Base-by-base conservation (phyloP, 2,888 invertebrate genomes). In the Melipona bicolor region DNA sequence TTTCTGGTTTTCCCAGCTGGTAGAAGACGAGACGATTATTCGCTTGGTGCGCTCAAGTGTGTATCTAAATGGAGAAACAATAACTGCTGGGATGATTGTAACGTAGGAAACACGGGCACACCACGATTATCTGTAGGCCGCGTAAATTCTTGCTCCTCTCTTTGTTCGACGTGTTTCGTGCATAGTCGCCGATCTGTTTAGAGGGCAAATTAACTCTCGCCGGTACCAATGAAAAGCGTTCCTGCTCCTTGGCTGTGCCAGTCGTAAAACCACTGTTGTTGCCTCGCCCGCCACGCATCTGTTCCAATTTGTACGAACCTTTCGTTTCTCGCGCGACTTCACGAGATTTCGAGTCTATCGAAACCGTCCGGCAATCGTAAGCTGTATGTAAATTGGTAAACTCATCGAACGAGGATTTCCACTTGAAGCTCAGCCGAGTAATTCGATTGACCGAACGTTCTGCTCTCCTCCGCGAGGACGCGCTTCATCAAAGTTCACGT, bases 11-110 rank as follows among this genome's bases (percentile, higher is more conserved):
- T 82, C 50, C 17, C 24, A 6, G 61, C 27, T 27, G 27, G 24
- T 17, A 27, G 24, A 9, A 17, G 3, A 27, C 24, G 15, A 59
- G 32, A 50, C 24, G 70, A 74, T 17, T 9, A 50, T 2, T 0
- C 61, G 0, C 61, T 24, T 3, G 49, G 64, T 49, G 15, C n/a
- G 75, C 79, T 77, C 74, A 49, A 50, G 62, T 61, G 36, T 69
- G 87, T 87, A 88, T 88, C 89, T 88, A 92, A 32, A 91, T 92
- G 88, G 89, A 87, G 90, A 90, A 92, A 91, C 90, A 91, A 92
- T 92, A 92, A 89, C 83, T 68, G 54, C 32, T 50, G 36, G 75
- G 19, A 74, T 68, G 68, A 62, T 77, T 77, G 73, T 87, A 89
- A 85, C 86, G 43, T 11, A 85, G 89, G 83, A 86, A 88, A 85